Percentiles rank a stretch among this genome's conserved stretches.
These are phyloP conservation scores for Philopedon plagiatum DNA, from an alignment of 2,888 invertebrate genomes.

Conservation along the genomic window DNA sequence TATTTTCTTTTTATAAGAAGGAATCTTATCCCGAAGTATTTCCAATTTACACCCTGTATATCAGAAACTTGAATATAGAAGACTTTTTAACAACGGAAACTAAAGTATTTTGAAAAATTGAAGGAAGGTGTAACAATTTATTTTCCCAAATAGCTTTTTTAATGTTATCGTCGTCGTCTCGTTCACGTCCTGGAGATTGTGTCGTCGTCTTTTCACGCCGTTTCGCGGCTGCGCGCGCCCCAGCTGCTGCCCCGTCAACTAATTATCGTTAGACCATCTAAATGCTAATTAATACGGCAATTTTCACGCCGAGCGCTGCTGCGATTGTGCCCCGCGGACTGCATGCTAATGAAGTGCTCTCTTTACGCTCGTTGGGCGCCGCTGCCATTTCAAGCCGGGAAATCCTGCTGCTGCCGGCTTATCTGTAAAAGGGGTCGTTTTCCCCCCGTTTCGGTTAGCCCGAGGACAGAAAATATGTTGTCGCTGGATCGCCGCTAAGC, in stretches of 20 bases:
- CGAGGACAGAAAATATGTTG: conserved; percentile 51
- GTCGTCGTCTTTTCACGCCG: conserved; percentile 37
- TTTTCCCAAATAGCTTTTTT: conserved; percentile 2
- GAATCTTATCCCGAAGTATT: too few species aligned
- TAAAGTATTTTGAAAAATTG: neutral
- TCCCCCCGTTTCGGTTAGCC: conserved; percentile 46
- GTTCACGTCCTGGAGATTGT: conserved; percentile 31
- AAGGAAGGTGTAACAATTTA: conserved; percentile 3
- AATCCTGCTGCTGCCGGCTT: conserved; percentile 44
- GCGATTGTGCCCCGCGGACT: conserved; percentile 67
- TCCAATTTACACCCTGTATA: too few species aligned
- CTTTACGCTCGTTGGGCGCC: conserved; percentile 52
- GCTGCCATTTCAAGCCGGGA: conserved; percentile 45
- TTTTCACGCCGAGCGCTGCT: conserved; percentile 68
- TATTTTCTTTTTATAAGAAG: too few species aligned
- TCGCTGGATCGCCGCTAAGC: conserved; percentile 40
- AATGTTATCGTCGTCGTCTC: conserved; percentile 21
- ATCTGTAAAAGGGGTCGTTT: conserved; percentile 51
- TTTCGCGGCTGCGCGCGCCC: conserved; percentile 52
- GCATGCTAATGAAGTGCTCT: conserved; percentile 69
- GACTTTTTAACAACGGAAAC: too few species aligned
- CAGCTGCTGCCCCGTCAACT: conserved; percentile 67
- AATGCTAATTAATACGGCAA: conserved; percentile 72
- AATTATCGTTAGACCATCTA: conserved; percentile 73
- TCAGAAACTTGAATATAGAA: too few species aligned